These are phyloP conservation scores for Caenorhabditis macrosperma DNA, from an alignment of 2,888 invertebrate genomes.

Conservation along the genomic window DNA sequence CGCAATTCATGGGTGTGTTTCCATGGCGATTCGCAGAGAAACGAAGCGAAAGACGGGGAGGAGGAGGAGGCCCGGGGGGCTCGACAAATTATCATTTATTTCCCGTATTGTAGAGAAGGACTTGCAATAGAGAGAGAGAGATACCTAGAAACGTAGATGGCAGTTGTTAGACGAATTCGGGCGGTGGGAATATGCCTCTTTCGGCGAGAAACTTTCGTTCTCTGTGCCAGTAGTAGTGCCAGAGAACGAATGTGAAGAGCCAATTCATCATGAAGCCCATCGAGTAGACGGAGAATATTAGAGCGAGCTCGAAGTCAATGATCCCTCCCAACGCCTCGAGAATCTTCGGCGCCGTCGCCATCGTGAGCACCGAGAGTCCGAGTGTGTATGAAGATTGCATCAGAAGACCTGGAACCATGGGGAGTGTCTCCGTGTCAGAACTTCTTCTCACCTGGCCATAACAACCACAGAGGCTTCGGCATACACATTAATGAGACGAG, in stretches of 20 bases:
- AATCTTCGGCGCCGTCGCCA: slow-evolving; percentile 80
- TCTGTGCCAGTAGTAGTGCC: slow-evolving; percentile 75
- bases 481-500: slow-evolving; percentile 67
- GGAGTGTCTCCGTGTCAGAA: background rate
- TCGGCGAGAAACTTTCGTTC: slow-evolving; percentile 59
- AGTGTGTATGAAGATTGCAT: slow-evolving; percentile 80
- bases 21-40: slow-evolving; percentile 27
- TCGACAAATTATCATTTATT: slow-evolving; percentile 14
- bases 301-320: slow-evolving; percentile 61
- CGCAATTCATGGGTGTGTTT: slow-evolving; percentile 30
- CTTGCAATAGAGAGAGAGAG: background rate
- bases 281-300: slow-evolving; percentile 59
- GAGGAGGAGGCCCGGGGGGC: background rate
- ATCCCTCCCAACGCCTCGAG: slow-evolving; percentile 70
- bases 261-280: slow-evolving; percentile 65
- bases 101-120: background rate
- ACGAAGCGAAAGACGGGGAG: background rate
- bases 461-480: slow-evolving; percentile 73
- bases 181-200: slow-evolving; percentile 54
- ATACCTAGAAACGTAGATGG: background rate
- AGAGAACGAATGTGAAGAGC: slow-evolving; percentile 72
- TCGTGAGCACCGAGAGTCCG: slow-evolving; percentile 79
- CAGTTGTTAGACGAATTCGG: slow-evolving; percentile 39
- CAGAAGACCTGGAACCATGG: slow-evolving; percentile 68
- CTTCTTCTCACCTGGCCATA: slow-evolving; percentile 77